Conservation (phyloP, 2,113 vertebrate species). For the Mystacornis crossleyi region DNA sequence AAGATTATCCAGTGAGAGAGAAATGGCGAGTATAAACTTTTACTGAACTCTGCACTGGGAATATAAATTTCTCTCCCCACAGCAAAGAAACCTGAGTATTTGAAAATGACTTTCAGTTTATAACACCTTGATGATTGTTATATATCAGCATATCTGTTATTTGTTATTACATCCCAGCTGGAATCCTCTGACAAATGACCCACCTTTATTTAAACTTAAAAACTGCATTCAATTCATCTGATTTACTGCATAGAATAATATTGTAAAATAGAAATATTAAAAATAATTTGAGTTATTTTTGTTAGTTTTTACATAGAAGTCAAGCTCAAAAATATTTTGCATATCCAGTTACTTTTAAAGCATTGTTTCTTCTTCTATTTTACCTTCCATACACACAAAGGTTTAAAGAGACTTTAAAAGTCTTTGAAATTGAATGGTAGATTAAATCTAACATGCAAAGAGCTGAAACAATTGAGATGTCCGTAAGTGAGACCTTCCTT, state of each 20-base stretch:
- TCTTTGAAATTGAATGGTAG: not conserved
- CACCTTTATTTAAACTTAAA: not conserved
- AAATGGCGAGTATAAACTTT: not conserved
- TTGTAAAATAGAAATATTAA: not conserved
- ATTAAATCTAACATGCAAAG: not conserved
- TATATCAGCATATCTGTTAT: not conserved
- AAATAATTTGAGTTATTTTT: not conserved
- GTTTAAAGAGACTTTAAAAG: not conserved
- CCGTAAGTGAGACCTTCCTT: not conserved
- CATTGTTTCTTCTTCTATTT: not conserved
- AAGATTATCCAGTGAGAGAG: not conserved
- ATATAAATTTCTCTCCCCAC: not conserved
- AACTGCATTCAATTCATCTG: not conserved
- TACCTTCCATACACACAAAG: not conserved
- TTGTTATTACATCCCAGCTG: not conserved
- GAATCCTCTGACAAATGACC: not conserved
- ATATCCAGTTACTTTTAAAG: not conserved
- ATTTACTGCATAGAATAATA: not conserved
- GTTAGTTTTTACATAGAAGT: not conserved
- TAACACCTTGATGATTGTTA: not conserved
- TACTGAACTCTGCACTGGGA: not conserved
- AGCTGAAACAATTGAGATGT: not conserved
- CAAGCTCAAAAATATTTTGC: not conserved
- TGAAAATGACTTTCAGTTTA: not conserved
- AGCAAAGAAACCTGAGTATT: not conserved